Base-by-base conservation (phyloP, 64 coral and sea anemone genomes). In the Stichodactyla mertensii region DNA sequence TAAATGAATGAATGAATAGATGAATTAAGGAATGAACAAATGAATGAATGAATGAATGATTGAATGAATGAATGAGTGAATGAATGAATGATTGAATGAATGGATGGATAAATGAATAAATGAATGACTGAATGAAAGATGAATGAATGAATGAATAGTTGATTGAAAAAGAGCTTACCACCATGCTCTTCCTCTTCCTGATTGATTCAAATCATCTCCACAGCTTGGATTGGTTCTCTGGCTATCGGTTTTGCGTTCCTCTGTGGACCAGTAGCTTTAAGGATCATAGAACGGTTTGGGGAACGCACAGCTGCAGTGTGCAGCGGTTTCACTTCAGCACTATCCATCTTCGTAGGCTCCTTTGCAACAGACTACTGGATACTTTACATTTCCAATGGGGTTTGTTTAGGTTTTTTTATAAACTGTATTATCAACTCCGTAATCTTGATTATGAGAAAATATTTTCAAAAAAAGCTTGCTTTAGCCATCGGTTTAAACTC, bases 201-300 rank as follows among this genome's bases (percentile, higher is more conserved):
- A 22, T 9, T 74, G 24, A 27, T 23, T 74, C 24, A 54, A 19
- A 5, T 3, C 16, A 52, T 51, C 26, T 81, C 11, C 51, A 61
- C 80, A 89, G 88, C 88, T 6, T 89, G 88, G 88, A 55, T 89
- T 85, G 88, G 88, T 7, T 89, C 88, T 14, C 19, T 88, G 53
- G 71, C 77, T 7, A 45, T 88, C 7, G 87, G 51, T 18, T 58
- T 80, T 52, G 26, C 74, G 1, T 88, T 88, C 12, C 22, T 55
- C 55, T 19, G 56, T 4, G 55, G 80, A 7, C 23, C 82, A 20
- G 58, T 83, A 8, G 57, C 69, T 54, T 24, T 52, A 77, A 71
- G 55, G 71, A 7, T 89, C 16, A 67, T 85, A 4, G 24, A 56
- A 16, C 60, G 80, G 60, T 89, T 89, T 71, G 88, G 88, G 5